Percentiles rank a stretch among this genome's conserved stretches.
Evolutionary conservation across 2,797 vertebrate genomes (phyloP).

Genomic region (Podarcis siculus): DNA sequence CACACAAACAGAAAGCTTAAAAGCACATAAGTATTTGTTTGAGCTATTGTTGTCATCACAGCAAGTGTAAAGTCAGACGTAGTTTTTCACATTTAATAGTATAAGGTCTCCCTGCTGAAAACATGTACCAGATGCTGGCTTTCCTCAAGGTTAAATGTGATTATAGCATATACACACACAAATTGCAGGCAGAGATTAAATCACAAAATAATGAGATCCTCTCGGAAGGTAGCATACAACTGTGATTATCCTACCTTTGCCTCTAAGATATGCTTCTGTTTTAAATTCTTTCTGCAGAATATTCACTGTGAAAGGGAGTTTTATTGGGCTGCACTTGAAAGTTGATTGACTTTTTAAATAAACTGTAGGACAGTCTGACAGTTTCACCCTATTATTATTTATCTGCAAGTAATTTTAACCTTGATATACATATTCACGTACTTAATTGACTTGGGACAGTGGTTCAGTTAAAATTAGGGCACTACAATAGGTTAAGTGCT

Average conservation of each 20-base stretch:
- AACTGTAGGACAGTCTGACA: constrained; percentile 37
- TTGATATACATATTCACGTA: not conserved
- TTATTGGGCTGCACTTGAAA: constrained; percentile 45
- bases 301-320: constrained; percentile 49
- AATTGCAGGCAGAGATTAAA: constrained; percentile 58
- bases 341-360: constrained; percentile 42
- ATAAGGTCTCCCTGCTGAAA: constrained; percentile 62
- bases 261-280: constrained; percentile 51
- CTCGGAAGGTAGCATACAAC: constrained; percentile 48
- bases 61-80: constrained; percentile 58
- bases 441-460: constrained; percentile 27
- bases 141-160: constrained; percentile 68
- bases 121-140: constrained; percentile 53
- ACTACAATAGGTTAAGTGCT: constrained; percentile 45
- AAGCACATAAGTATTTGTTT: constrained; percentile 61
- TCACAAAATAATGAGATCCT: constrained; percentile 60
- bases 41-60: constrained; percentile 50
- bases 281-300: constrained; percentile 41
- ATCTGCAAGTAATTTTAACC: constrained; percentile 38
- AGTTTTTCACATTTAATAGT: constrained; percentile 54
- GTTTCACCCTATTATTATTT: constrained; percentile 46
- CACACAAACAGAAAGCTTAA: constrained; percentile 48
- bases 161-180: constrained; percentile 51
- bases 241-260: constrained; percentile 46
- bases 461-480: constrained; percentile 48